Percentiles rank a stretch among this genome's conserved stretches.
Conservation (phyloP, 2,888 invertebrate genomes). For the Noctuana brunneofusca region DNA sequence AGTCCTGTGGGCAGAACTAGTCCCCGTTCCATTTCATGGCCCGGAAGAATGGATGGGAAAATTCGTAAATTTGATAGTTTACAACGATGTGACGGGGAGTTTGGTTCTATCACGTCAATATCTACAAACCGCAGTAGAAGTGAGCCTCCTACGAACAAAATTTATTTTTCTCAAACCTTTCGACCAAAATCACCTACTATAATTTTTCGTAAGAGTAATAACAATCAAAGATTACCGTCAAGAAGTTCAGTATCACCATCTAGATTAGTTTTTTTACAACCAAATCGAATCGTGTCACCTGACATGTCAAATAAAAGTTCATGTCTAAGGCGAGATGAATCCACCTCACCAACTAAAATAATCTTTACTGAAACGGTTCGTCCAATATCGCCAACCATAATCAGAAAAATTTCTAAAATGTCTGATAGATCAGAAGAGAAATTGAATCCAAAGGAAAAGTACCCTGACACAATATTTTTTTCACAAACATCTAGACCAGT, state of each 20-base stretch:
- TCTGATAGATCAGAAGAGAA: conserved; percentile 38
- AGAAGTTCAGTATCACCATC: conserved; percentile 57
- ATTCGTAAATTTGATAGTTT: conserved; percentile 77
- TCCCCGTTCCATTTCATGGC: conserved; percentile 84
- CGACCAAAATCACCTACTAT: conserved; percentile 72
- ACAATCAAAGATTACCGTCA: conserved; percentile 42
- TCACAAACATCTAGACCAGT: conserved; percentile 72
- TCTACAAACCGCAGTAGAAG: conserved; percentile 84
- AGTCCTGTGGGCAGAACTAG: conserved; percentile 79
- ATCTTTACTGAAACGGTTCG: conserved; percentile 66
- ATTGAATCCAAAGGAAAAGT: conserved; percentile 47
- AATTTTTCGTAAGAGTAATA: conserved; percentile 56
- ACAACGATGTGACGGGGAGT: conserved; percentile 65
- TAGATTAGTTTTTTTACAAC: conserved; percentile 62
- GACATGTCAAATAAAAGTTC: conserved; percentile 51
- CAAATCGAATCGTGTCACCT: conserved; percentile 64
- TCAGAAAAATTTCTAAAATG: conserved; percentile 42
- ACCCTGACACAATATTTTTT: conserved; percentile 61
- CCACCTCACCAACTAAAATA: conserved; percentile 62
- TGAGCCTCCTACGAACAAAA: conserved; percentile 84
- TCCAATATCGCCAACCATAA: conserved; percentile 59
- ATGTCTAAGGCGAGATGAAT: conserved; percentile 40
- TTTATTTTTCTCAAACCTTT: conserved; percentile 77
- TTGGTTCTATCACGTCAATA: conserved; percentile 74
- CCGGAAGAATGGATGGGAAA: conserved; percentile 80